Percentiles rank a stretch among this genome's conserved stretches.
These are phyloP conservation scores for Mormyrus hasselquistii DNA, from an alignment of 2,797 vertebrate species.

Conservation along the genomic window DNA sequence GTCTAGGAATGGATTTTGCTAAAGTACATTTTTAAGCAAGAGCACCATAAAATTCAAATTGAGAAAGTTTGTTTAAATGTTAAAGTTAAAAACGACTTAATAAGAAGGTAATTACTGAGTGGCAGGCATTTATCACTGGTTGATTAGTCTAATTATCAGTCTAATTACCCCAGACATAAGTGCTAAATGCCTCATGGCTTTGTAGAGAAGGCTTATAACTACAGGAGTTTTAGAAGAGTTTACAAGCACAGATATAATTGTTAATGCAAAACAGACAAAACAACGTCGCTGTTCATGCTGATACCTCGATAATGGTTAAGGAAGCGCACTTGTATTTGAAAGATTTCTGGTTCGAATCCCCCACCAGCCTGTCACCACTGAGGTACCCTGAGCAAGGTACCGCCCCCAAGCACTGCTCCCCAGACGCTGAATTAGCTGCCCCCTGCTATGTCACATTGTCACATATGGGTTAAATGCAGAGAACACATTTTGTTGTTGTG, in stretches of 20 bases:
- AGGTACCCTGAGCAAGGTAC: background rate
- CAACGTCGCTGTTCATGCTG: background rate
- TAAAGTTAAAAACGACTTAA: background rate
- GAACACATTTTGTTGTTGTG: background rate
- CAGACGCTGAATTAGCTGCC: background rate
- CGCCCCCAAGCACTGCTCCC: background rate
- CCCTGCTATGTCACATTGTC: background rate
- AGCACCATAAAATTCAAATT: background rate
- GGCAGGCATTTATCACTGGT: background rate
- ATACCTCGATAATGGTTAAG: background rate
- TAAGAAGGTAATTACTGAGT: background rate
- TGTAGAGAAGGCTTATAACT: background rate
- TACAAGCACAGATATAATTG: background rate
- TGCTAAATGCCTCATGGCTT: background rate
- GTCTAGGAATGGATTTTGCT: background rate
- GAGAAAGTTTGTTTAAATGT: conserved; percentile 7
- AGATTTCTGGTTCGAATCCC: background rate
- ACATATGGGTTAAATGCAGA: background rate
- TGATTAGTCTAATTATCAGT: background rate
- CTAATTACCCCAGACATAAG: conserved; percentile 15
- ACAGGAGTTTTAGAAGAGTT: background rate
- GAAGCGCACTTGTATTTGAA: background rate
- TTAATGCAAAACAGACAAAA: background rate
- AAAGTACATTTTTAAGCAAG: background rate
- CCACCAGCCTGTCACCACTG: background rate